These are phyloP conservation scores for Epizoanthus stellaris DNA, from an alignment of 92 coral and sea anemone species.

Conservation along the genomic window DNA sequence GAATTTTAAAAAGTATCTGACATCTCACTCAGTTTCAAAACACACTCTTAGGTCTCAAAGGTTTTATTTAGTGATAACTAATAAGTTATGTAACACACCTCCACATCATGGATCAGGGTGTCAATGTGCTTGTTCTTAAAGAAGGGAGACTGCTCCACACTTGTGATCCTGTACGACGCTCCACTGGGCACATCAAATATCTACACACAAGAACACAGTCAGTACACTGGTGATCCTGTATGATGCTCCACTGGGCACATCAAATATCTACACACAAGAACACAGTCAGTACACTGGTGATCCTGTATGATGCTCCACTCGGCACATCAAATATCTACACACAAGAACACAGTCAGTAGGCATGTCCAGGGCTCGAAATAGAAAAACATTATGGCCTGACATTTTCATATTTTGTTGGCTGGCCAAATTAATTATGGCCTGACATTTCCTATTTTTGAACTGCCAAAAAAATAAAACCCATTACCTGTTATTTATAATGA, in stretches of 20 bases:
- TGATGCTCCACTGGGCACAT: conserved; percentile 81
- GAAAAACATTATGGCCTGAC: too few relatives aligned
- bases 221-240: conserved; percentile 78
- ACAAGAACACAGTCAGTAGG: conserved; percentile 20
- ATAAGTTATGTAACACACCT: conserved; percentile 59
- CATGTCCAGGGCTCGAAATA: neutral
- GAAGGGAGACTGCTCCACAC: conserved; percentile 83
- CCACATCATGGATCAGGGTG: conserved; percentile 87
- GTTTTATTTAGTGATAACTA: too few relatives aligned
- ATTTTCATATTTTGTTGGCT: too few relatives aligned
- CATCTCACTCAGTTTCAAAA: too few relatives aligned
- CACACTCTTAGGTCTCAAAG: too few relatives aligned
- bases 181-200: conserved; percentile 90
- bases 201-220: conserved; percentile 36
- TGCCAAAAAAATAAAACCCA: too few relatives aligned
- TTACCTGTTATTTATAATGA: too few relatives aligned
- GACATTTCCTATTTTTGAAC: too few relatives aligned
- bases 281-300: conserved; percentile 55
- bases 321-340: conserved; percentile 83
- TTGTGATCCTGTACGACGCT: conserved; percentile 70
- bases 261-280: conserved; percentile 67
- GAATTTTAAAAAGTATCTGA: too few relatives aligned
- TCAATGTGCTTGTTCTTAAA: conserved; percentile 88
- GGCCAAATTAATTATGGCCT: too few relatives aligned
- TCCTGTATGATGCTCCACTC: conserved; percentile 82